Evolutionary conservation across 2,888 invertebrate genomes (phyloP).

Genomic region (Baronia brevicornis): DNA sequence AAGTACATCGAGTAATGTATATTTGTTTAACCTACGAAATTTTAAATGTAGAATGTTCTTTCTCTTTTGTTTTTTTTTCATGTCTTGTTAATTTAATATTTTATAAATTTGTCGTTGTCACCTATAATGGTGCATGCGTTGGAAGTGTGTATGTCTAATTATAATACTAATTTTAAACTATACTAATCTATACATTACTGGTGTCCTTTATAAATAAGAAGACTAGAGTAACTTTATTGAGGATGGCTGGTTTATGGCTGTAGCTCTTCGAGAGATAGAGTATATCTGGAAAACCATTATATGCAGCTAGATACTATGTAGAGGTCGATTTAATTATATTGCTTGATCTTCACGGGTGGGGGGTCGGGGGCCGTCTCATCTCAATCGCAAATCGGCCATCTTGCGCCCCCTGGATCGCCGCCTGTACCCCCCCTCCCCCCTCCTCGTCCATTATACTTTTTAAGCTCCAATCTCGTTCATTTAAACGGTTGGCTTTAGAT

Average conservation of each 20-base stretch:
- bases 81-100: too few species aligned
- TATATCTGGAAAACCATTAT: slow-evolving; percentile 11
- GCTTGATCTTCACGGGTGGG: slow-evolving; percentile 59
- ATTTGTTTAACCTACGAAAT: too few species aligned
- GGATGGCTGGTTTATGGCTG: too few species aligned
- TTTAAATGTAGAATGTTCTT: too few species aligned
- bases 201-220: too few species aligned
- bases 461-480: slow-evolving; percentile 83
- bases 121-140: too few species aligned
- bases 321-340: slow-evolving; percentile 64
- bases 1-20: too few species aligned
- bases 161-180: too few species aligned
- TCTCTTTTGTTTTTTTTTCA: too few species aligned
- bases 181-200: slow-evolving; percentile 13
- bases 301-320: slow-evolving; percentile 15
- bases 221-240: too few species aligned
- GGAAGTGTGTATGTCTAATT: too few species aligned
- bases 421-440: slow-evolving; percentile 58
- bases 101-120: slow-evolving; percentile 10
- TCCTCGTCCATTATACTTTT: slow-evolving; percentile 81
- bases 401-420: slow-evolving; percentile 69
- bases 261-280: slow-evolving; percentile 15
- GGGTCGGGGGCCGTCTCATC: slow-evolving; percentile 63
- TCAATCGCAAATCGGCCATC: slow-evolving; percentile 77
- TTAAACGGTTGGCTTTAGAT: slow-evolving; percentile 83